phyloP scores from a whole-genome alignment of 2,113 vertebrate genomes.

The Cardinalis cardinalis region DNA sequence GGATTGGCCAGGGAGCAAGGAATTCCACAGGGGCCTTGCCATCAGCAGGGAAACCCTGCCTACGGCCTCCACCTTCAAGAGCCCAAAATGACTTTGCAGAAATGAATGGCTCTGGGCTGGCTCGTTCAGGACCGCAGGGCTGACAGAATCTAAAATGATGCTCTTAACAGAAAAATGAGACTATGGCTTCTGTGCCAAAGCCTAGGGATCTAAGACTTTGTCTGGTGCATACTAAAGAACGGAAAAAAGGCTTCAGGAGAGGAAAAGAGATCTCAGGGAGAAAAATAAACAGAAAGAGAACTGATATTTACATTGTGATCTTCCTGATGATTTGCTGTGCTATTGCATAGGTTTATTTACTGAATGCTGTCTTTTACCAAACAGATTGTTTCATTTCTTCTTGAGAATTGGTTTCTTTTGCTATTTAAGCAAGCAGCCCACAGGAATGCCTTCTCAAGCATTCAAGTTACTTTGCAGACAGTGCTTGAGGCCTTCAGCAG shows the following conservation, averaged over 20 bases:
- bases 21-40: not conserved
- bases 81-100: not conserved
- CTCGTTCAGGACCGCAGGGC: not conserved
- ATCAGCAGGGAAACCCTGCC: not conserved
- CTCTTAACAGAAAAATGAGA: slow-evolving; percentile 29
- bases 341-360: not conserved
- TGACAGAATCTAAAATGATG: not conserved
- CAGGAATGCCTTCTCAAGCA: not conserved
- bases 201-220: slow-evolving; percentile 9
- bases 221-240: slow-evolving; percentile 11
- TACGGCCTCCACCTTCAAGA: not conserved
- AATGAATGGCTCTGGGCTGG: not conserved
- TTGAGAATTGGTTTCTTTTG: slow-evolving; percentile 2
- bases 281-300: not conserved
- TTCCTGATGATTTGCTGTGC: not conserved
- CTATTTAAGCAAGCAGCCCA: not conserved
- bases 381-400: not conserved
- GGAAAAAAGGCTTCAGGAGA: not conserved
- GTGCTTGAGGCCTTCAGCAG: not conserved
- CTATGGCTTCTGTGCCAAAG: not conserved
- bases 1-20: not conserved
- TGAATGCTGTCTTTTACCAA: not conserved
- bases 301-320: not conserved
- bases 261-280: not conserved
- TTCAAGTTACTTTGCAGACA: not conserved